Percentiles rank a stretch among this genome's conserved stretches.
These are phyloP conservation scores for Nothobranchius kuhntae DNA, from an alignment of 2,113 vertebrate genomes.

Conservation along the genomic window DNA sequence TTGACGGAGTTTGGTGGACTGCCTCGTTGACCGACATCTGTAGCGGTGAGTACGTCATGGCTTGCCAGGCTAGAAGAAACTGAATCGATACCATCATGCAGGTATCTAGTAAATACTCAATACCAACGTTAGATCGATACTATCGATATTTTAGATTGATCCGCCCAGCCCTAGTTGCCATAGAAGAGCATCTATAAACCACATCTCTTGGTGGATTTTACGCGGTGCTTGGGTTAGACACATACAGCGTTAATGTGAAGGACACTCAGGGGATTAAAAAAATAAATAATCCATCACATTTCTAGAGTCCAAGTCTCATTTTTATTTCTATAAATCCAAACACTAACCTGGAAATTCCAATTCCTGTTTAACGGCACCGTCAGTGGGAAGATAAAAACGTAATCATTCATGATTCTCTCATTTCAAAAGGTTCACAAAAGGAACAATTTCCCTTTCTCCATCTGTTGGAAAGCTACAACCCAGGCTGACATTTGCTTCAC, in stretches of 20 bases:
- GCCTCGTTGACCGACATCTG: too few relatives aligned
- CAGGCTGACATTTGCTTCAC: constrained; percentile 49
- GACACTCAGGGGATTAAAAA: constrained; percentile 41
- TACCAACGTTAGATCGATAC: too few relatives aligned
- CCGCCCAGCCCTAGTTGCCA: too few relatives aligned
- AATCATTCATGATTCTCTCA: constrained; percentile 26
- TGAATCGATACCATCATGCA: too few relatives aligned
- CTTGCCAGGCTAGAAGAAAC: too few relatives aligned
- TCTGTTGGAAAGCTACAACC: constrained; percentile 39
- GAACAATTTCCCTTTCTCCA: constrained; percentile 39
- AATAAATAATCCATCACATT: constrained; percentile 44
- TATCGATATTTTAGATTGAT: too few relatives aligned
- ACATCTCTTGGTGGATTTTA: too few relatives aligned
- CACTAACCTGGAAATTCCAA: constrained; percentile 19
- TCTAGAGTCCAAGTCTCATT: constrained; percentile 36
- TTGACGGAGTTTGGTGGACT: too few relatives aligned
- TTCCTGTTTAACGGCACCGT: constrained; percentile 22
- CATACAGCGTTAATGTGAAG: constrained; percentile 33
- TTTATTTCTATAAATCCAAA: constrained; percentile 29
- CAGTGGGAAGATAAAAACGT: constrained; percentile 12
- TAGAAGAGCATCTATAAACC: too few relatives aligned
- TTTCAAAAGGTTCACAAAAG: constrained; percentile 36
- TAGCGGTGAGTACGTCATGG: too few relatives aligned
- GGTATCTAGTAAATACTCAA: too few relatives aligned
- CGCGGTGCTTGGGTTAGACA: neutral